These are phyloP conservation scores for Onchidella celtica DNA, from an alignment of 2,888 invertebrate species.

Conservation along the genomic window DNA sequence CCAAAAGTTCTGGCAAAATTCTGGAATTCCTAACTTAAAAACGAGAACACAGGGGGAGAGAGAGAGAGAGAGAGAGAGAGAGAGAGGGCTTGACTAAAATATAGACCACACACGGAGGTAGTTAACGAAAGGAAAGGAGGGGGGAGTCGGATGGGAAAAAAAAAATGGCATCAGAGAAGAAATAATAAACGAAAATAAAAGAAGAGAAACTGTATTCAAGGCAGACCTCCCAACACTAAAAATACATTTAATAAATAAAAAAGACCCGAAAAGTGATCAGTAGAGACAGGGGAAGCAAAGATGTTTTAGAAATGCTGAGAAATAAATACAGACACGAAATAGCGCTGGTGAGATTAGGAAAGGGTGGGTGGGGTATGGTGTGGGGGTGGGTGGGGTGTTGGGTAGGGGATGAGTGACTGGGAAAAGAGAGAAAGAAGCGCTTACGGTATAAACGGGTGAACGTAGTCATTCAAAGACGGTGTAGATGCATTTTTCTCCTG, in stretches of 20 bases:
- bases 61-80: constrained; percentile 30
- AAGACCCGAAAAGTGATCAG: neutral
- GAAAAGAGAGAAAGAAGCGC: neutral
- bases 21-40: constrained; percentile 37
- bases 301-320: no score
- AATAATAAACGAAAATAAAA: constrained; percentile 9
- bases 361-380: neutral
- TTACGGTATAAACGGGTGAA: no score
- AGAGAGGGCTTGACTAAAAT: constrained; percentile 23
- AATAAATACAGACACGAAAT: no score
- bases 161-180: constrained; percentile 11
- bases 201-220: neutral
- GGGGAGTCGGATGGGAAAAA: no score
- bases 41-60: neutral
- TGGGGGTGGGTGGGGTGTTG: neutral
- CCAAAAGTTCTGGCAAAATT: constrained; percentile 20
- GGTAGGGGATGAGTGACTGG: neutral
- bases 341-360: no score
- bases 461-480: no score
- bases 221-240: neutral
- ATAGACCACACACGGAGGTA: constrained; percentile 19
- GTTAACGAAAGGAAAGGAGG: constrained; percentile 20
- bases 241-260: constrained; percentile 18
- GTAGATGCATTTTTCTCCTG: no score
- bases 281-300: no score